These are phyloP conservation scores for Margaritifera margaritifera DNA, from an alignment of 2,888 invertebrate genomes.

Conservation along the genomic window DNA sequence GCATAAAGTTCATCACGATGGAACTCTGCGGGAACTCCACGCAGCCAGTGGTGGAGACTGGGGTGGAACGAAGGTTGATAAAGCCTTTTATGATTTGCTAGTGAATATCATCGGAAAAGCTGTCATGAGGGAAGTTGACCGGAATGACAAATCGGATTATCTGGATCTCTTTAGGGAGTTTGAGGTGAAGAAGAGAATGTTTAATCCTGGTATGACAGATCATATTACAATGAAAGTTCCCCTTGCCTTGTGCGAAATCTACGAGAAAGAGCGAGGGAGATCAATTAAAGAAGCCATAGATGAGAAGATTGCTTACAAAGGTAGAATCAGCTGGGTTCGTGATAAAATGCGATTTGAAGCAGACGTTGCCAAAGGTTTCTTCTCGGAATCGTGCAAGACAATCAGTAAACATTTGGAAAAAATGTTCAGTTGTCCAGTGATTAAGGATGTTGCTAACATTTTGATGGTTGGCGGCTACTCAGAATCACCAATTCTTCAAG, in stretches of 20 bases:
- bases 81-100: slow-evolving; percentile 23
- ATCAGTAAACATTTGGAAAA: slow-evolving; percentile 25
- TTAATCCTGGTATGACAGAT: slow-evolving; percentile 14
- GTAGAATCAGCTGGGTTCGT: slow-evolving; percentile 18
- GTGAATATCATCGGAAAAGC: slow-evolving; percentile 20
- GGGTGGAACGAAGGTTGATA: slow-evolving; percentile 30
- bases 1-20: slow-evolving; percentile 19
- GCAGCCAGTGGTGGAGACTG: slow-evolving; percentile 26
- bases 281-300: slow-evolving; percentile 18
- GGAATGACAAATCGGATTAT: slow-evolving; percentile 17
- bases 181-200: slow-evolving; percentile 27
- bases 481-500: slow-evolving; percentile 35
- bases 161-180: slow-evolving; percentile 24
- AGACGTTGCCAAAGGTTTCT: slow-evolving; percentile 24
- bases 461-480: slow-evolving; percentile 47
- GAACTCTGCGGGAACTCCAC: slow-evolving; percentile 21
- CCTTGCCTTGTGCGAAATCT: slow-evolving; percentile 10
- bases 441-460: slow-evolving; percentile 30
- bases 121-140: slow-evolving; percentile 14
- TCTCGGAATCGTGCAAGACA: slow-evolving; percentile 23
- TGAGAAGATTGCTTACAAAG: slow-evolving; percentile 7
- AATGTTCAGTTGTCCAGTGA: slow-evolving; percentile 18
- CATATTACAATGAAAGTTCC: slow-evolving; percentile 26
- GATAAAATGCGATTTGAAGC: slow-evolving; percentile 29
- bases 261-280: slow-evolving; percentile 1